A percentile compares a stretch with the other conserved stretches of the same genome.
These are phyloP conservation scores for Pseudoips prasinana DNA, from an alignment of 2,888 invertebrate species.

Conservation along the genomic window DNA sequence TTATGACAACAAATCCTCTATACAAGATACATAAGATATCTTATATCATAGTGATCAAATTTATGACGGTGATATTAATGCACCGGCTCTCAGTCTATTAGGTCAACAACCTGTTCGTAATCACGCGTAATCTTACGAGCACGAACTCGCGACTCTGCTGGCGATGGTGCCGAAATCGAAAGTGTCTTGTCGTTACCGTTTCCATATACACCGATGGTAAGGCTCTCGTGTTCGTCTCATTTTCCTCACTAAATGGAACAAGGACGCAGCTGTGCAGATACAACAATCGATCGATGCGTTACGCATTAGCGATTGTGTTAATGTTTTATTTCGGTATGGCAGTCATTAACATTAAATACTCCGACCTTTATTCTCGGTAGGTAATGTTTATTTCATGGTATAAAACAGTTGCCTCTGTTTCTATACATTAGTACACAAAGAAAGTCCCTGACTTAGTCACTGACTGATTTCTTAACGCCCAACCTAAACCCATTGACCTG, in stretches of 20 bases:
- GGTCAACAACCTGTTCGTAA: constrained; percentile 62
- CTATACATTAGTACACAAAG: no score
- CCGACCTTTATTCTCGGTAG: neutral
- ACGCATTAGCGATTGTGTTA: constrained; percentile 23
- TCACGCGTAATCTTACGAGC: constrained; percentile 69
- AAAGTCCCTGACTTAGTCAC: no score
- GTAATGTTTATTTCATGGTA: constrained; percentile 4
- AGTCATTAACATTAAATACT: no score
- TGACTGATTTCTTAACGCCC: no score
- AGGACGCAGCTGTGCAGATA: constrained; percentile 23
- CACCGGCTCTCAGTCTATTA: neutral
- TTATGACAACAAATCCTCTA: no score
- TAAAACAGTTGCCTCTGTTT: no score
- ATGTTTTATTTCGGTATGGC: constrained; percentile 14
- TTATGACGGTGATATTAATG: no score
- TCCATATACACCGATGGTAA: constrained; percentile 6
- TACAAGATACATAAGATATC: no score
- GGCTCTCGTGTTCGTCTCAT: constrained; percentile 1
- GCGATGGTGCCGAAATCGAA: constrained; percentile 68
- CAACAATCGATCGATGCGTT: constrained; percentile 24
- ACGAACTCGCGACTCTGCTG: constrained; percentile 54
- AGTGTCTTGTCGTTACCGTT: constrained; percentile 44
- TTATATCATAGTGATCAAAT: no score
- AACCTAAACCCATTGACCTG: no score
- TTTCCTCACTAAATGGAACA: constrained; percentile 29